Evolutionary conservation across 2,888 invertebrate species (phyloP), one percentile per base, ranked within the genome.

Genomic region (Hypolimnas misippus): DNA sequence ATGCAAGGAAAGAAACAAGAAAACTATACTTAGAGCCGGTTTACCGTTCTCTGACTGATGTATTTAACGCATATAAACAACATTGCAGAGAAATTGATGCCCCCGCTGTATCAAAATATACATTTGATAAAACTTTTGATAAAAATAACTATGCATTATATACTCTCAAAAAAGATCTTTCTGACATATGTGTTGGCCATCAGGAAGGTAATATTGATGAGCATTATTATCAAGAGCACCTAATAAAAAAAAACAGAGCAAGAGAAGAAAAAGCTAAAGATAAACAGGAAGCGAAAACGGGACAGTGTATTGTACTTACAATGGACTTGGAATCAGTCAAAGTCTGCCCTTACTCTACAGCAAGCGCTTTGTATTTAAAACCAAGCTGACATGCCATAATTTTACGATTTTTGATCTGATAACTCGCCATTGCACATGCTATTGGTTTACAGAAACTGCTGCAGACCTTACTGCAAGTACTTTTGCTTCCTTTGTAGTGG

Each of bases 321-420:
- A 64, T 65, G 65, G 67, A 67, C 40, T 38, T 67, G 29, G 44
- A 67, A 54, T 25, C 64, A 14, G 67, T 65, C 0, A 60, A 62
- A 42, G 59, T 65, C 14, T 62, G 56, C 38, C 62, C 67, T 12
- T 56, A 16, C 25, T 21, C 17, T 0, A 50, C 57, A 8, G 60
- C 57, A n/a, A 69, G 54, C 25, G 53, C 57, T 10, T 52, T 62
- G 0, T 67, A 67, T 57, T 69, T 56, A 67, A 69, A 52, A 67
- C 66, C 6, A 67, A 69, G 57, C 44, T 69, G n/a, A 50, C 50
- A 5, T 60, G 62, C 44, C 71, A 73, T 50, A 55, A 29, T 6
- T 29, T 29, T 29, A 29, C 29, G 4, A 29, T 29, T 6, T 29
- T 29, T 6, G 6, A 29, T 6, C 29, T 29, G 6, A 6, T 6